A percentile compares a stretch with the other conserved stretches of the same genome.
Evolutionary conservation across 2,797 vertebrate genomes (phyloP).

Genomic region (Lacerta agilis): DNA sequence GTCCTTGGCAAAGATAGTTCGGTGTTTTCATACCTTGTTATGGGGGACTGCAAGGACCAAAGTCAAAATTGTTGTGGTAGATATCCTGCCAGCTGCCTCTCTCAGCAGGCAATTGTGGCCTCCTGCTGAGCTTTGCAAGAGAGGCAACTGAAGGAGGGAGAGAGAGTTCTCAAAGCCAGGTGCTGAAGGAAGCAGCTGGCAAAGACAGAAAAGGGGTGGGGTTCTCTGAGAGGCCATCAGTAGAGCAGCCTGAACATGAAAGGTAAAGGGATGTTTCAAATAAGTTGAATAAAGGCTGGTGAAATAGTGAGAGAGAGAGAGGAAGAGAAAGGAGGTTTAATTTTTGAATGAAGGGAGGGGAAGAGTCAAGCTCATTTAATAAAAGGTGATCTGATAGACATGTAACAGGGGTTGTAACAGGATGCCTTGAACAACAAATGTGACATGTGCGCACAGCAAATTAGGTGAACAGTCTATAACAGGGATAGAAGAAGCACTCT

Average conservation of each 20-base stretch:
- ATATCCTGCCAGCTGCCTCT: conserved; percentile 9
- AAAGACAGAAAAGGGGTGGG: not conserved
- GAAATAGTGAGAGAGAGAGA: not conserved
- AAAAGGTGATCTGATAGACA: not conserved
- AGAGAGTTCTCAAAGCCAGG: not conserved
- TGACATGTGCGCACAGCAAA: not conserved
- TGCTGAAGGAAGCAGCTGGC: conserved; percentile 4
- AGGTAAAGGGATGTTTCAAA: not conserved
- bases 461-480: not conserved
- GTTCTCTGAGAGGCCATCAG: not conserved
- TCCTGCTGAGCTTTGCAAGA: conserved; percentile 14
- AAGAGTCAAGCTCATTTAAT: not conserved
- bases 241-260: not conserved
- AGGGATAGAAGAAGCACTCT: not conserved
- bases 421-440: not conserved
- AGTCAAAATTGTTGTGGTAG: not conserved
- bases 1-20: conserved; percentile 1
- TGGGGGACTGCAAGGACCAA: not conserved
- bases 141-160: conserved; percentile 22
- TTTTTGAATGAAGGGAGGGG: not conserved
- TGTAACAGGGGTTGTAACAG: not conserved
- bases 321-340: not conserved
- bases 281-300: not conserved
- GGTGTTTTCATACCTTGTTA: not conserved
- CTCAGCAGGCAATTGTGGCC: not conserved